These are phyloP conservation scores for Polydrusus pterygomalis DNA, from an alignment of 2,888 invertebrate species.

Conservation along the genomic window DNA sequence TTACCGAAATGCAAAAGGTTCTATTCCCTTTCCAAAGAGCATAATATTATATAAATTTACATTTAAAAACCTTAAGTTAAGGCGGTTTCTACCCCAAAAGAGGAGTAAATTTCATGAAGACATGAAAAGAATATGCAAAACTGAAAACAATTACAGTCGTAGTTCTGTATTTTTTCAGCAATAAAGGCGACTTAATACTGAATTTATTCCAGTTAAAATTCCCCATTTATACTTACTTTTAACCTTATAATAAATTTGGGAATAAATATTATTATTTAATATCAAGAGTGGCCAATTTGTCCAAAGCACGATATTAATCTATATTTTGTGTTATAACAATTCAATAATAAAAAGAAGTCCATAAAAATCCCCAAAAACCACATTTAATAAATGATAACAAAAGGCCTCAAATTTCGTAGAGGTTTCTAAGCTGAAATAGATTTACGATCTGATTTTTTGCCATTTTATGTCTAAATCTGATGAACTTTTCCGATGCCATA, in stretches of 20 bases:
- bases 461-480: constrained; percentile 6
- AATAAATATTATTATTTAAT: constrained; percentile 10
- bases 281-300: neutral
- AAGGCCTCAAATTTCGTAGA: neutral
- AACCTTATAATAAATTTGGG: neutral
- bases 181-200: too few relatives aligned
- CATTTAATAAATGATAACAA: constrained; percentile 12
- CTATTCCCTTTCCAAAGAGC: too few relatives aligned
- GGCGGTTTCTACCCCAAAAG: too few relatives aligned
- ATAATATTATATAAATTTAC: too few relatives aligned
- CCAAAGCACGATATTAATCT: neutral
- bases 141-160: too few relatives aligned
- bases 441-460: constrained; percentile 14
- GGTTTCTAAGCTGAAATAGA: neutral
- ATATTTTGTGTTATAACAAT: neutral
- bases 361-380: constrained; percentile 11
- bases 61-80: too few relatives aligned
- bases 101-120: too few relatives aligned
- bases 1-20: too few relatives aligned
- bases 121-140: too few relatives aligned
- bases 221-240: too few relatives aligned
- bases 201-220: too few relatives aligned
- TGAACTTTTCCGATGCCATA: neutral
- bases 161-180: too few relatives aligned
- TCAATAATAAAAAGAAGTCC: constrained; percentile 12